Evolutionary conservation across 2,888 invertebrate species (phyloP), one percentile per base, ranked within the genome.

Genomic region (Drosophila bunnanda): DNA sequence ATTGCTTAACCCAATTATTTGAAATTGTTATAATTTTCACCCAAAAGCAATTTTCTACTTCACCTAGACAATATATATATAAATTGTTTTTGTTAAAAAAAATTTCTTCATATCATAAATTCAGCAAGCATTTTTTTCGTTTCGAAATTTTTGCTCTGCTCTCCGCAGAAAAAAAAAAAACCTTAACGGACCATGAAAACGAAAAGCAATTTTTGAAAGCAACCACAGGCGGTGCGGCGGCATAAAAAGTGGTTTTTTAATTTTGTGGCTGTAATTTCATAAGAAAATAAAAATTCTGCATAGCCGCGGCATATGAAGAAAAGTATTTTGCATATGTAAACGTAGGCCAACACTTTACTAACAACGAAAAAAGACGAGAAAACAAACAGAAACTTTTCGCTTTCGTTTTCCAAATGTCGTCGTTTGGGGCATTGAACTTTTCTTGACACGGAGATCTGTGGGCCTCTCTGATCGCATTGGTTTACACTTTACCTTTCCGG

Each of bases 341-440:
- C 59, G 15, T 38, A 32, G 25, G 30, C 50, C 50, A 50, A 5
- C 32, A 50, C 17, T 28, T 25, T 25, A n/a, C 15, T 9, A 46
- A 62, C 1, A 12, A 62, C 20, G 48, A n/a, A n/a, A n/a, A n/a
- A n/a, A n/a, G n/a, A n/a, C n/a, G 43, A 43, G 69, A 59, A 50
- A 66, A 59, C 52, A 36, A 71, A 53, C 22, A 61, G 44, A 60
- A 61, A 69, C 75, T 60, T 52, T 59, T 64, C 78, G 86, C 84
- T 84, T 84, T 84, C 86, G 68, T 88, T 84, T 85, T 86, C 72
- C 77, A 75, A 61, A 73, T 65, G 36, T 36, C 32, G 50, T 76
- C 25, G 2, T 25, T 25, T 25, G 25, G 25, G 25, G 25, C 25
- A 25, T 25, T 83, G 86, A 85, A 80, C 88, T 69, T 77, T 66